These are phyloP conservation scores for Melipona bicolor DNA, from an alignment of 2,888 invertebrate species.

Conservation along the genomic window DNA sequence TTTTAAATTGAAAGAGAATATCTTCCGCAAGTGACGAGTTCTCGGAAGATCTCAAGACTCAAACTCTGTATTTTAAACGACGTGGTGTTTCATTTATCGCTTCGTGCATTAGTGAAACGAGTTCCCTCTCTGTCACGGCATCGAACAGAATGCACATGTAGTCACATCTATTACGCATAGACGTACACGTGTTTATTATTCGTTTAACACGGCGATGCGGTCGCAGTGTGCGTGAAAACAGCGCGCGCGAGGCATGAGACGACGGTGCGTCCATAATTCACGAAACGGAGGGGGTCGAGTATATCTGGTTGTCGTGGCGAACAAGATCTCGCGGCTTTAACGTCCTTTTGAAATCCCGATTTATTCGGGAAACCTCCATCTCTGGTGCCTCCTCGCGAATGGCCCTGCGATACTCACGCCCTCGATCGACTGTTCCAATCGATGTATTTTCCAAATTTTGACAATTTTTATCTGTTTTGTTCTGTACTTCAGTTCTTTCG, in stretches of 20 bases:
- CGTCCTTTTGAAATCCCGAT: conserved; percentile 51
- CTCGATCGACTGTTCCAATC: neutral
- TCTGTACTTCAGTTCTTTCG: too few species aligned
- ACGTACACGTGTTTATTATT: conserved; percentile 59
- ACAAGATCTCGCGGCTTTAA: conserved; percentile 42
- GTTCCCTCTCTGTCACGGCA: too few species aligned
- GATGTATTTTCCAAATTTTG: too few species aligned
- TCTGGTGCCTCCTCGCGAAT: neutral
- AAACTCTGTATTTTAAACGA: neutral
- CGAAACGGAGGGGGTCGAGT: conserved; percentile 17
- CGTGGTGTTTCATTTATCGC: too few species aligned
- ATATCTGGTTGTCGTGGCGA: conserved; percentile 3
- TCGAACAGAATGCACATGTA: neutral
- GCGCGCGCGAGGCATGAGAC: conserved; percentile 50
- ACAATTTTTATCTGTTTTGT: too few species aligned
- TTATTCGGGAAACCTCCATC: conserved; percentile 47
- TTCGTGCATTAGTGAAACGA: too few species aligned
- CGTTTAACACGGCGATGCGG: conserved; percentile 37
- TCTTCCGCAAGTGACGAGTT: neutral
- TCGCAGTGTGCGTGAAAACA: conserved; percentile 3
- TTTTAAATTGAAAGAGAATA: neutral
- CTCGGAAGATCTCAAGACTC: neutral
- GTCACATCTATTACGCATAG: conserved; percentile 52
- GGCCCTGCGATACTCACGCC: conserved; percentile 13
- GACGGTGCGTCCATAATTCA: conserved; percentile 58